phyloP scores from a whole-genome alignment of 1,140 invertebrate genomes.

The Aradophagus sp. region DNA sequence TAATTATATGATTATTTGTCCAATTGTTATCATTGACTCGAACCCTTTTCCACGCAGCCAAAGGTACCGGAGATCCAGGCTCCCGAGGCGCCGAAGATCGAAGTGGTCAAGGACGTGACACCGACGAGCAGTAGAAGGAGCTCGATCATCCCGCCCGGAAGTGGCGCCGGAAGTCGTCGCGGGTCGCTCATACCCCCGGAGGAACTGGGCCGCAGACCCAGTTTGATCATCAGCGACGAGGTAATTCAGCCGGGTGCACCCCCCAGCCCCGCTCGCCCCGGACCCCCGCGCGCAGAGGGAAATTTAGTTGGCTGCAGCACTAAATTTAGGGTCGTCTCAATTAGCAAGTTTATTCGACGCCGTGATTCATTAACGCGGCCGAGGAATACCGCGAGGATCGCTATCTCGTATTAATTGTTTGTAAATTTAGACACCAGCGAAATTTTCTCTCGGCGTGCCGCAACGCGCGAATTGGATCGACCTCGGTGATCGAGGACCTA shows the following conservation, averaged over 20 bases:
- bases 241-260: conserved; percentile 75
- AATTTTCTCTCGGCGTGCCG: conserved; percentile 25
- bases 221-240: conserved; percentile 94
- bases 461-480: conserved; percentile 20
- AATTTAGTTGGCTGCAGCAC: conserved; percentile 25
- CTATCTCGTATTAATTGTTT: conserved; percentile 36
- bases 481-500: not conserved
- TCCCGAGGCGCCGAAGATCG: conserved; percentile 87
- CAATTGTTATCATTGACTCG: too few species aligned
- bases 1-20: too few species aligned
- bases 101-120: conserved; percentile 86
- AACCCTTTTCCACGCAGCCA: too few species aligned
- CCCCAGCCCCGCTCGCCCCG: not conserved
- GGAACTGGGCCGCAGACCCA: conserved; percentile 87
- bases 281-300: conserved; percentile 20
- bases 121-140: conserved; percentile 81
- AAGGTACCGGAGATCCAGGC: conserved; percentile 82
- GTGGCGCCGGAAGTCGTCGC: conserved; percentile 81
- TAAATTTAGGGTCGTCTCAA: conserved; percentile 46
- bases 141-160: conserved; percentile 85
- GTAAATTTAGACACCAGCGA: conserved; percentile 39
- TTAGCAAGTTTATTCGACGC: conserved; percentile 24
- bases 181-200: conserved; percentile 90
- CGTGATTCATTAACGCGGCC: conserved; percentile 28
- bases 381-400: conserved; percentile 18